Conservation (phyloP, 2,888 invertebrate genomes). For the Nephrotoma appendiculata region DNA sequence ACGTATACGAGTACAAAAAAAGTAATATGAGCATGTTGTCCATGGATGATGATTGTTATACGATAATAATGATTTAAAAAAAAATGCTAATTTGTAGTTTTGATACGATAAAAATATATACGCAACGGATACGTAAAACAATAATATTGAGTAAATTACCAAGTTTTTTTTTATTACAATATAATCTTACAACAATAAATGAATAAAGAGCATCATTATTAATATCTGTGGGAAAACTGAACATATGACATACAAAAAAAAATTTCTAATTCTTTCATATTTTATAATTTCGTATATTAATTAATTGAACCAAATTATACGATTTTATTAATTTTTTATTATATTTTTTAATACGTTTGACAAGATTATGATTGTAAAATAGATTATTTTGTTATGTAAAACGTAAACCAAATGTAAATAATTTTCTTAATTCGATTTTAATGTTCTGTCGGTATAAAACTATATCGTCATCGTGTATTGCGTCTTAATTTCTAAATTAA, state of each 20-base stretch:
- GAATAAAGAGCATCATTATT: background rate
- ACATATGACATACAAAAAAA: background rate
- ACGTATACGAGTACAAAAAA: background rate
- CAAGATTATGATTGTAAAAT: background rate
- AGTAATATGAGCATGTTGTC: background rate
- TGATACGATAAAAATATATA: background rate
- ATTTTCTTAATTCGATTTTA: background rate
- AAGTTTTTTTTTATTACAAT: background rate
- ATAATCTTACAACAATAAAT: background rate
- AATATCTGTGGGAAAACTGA: background rate
- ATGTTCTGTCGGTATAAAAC: background rate
- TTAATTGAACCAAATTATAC: background rate
- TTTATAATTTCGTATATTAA: background rate
- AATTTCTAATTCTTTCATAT: background rate
- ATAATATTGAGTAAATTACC: background rate
- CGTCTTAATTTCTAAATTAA: background rate
- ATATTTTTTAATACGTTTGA: background rate
- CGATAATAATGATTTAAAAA: background rate
- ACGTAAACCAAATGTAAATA: background rate
- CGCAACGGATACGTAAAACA: background rate
- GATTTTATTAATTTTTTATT: background rate
- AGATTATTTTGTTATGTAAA: background rate
- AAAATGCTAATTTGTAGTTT: background rate
- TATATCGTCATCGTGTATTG: background rate
- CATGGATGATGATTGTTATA: background rate